These are phyloP conservation scores for Phyllotreta cruciferae DNA, from an alignment of 2,888 invertebrate genomes.

Conservation along the genomic window DNA sequence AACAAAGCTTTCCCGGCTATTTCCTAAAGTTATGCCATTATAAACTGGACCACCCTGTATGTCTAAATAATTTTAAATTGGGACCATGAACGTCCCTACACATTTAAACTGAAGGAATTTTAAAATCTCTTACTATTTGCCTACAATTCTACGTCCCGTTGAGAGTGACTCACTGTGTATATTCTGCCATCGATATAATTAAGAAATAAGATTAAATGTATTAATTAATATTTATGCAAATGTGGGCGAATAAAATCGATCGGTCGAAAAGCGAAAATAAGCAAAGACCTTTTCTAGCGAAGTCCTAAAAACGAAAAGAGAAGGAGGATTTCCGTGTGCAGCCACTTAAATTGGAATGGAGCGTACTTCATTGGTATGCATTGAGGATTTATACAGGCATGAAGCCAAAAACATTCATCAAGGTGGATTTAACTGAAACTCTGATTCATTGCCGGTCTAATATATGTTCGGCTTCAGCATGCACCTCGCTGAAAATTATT, in stretches of 20 bases:
- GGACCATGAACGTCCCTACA: too few relatives aligned
- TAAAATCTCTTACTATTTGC: too few relatives aligned
- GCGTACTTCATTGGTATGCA: constrained; percentile 63
- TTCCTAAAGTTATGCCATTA: too few relatives aligned
- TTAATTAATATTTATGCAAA: constrained; percentile 2
- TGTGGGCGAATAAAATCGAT: constrained; percentile 1
- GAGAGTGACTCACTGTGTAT: too few relatives aligned
- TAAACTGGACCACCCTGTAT: too few relatives aligned
- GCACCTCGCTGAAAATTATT: constrained; percentile 58
- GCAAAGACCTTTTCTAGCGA: constrained; percentile 12
- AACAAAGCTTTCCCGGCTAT: too few relatives aligned
- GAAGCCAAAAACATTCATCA: constrained; percentile 64
- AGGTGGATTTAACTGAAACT: constrained; percentile 63
- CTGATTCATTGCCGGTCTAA: constrained; percentile 62
- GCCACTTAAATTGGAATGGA: constrained; percentile 55
- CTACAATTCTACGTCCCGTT: too few relatives aligned
- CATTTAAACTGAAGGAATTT: too few relatives aligned
- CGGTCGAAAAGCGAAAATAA: constrained; percentile 11
- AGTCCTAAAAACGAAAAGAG: constrained; percentile 38
- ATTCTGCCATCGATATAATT: too few relatives aligned
- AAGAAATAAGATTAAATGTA: too few relatives aligned
- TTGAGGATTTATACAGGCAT: constrained; percentile 63
- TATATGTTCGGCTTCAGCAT: constrained; percentile 60
- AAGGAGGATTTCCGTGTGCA: constrained; percentile 48
- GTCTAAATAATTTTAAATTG: too few relatives aligned